Evolutionary conservation across 2,113 vertebrate genomes (phyloP), one percentile per base, ranked within the genome.

Genomic region (Formicarius rufipectus): DNA sequence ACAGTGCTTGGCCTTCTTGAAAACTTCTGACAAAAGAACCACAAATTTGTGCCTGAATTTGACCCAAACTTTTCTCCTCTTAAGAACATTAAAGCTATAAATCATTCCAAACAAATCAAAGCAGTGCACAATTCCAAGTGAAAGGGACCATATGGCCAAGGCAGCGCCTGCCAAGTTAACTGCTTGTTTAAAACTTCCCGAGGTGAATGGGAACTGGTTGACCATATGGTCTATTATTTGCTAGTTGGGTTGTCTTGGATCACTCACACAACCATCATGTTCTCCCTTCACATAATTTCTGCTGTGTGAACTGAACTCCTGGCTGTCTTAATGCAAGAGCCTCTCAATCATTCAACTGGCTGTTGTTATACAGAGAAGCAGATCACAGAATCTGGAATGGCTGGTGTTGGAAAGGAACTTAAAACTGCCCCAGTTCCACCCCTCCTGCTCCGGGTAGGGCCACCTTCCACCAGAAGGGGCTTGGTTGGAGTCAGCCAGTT

Each of bases 111-210:
- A 83, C 49, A 84, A 96, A 89, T 75, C 83, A 90, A 95, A 97
- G 88, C 77, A 66, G 37, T 8, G 28, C 79, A 96, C 72, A 77
- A 64, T 58, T 59, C 59, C 0, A 21, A 82, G 56, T 84, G 92
- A 95, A 84, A 93, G 88, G 90, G 53, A 93, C 95, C 95, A 89
- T 84, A 94, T 94, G 96, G 75, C 68, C 88, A 72, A 40, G 14
- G 21, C 27, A 53, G 62, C 13, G 76, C 76, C 73, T 95, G 96
- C 96, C 95, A 95, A 97, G 39, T 81, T 56, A 81, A 64, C 83
- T 67, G 88, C 83, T 92, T 78, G 93, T 84, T 77, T 93, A 68
- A 87, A 86, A 74, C 76, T 58, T 86, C 90, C 79, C 14, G 0
- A 81, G 85, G 92, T 63, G 69, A 84, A 77, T n/a, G 90, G 39